Evolutionary conservation across 2,113 vertebrate genomes (phyloP).

Genomic region (Chascanopsetta lugubris): DNA sequence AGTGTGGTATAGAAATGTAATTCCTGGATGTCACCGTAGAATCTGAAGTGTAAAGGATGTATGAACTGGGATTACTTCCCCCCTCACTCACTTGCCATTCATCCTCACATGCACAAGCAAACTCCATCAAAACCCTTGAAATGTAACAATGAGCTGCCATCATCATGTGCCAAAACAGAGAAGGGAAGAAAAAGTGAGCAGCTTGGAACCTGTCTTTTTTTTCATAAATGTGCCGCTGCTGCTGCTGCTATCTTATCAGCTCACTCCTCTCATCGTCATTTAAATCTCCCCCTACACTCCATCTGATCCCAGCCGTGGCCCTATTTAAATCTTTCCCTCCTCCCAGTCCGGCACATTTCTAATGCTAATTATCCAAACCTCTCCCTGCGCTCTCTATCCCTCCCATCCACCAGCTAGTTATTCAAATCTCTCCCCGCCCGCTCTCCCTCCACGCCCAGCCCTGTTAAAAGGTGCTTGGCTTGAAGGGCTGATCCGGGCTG

Average conservation of each 20-base stretch:
- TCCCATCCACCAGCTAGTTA: conserved; percentile 75
- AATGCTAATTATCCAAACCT: conserved; percentile 80
- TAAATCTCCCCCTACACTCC: conserved; percentile 75
- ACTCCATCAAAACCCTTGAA: conserved; percentile 47
- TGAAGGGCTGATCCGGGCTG: conserved; percentile 61
- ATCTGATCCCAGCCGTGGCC: conserved; percentile 68
- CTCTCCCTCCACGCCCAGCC: conserved; percentile 62
- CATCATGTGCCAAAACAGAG: conserved; percentile 63
- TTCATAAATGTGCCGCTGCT: conserved; percentile 35
- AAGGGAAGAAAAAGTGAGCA: conserved; percentile 56
- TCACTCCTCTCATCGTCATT: conserved; percentile 76
- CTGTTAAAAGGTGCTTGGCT: conserved; percentile 75
- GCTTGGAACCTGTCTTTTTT: conserved; percentile 65
- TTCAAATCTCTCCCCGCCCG: conserved; percentile 73
- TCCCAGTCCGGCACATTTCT: conserved; percentile 73
- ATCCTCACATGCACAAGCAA: conserved; percentile 28
- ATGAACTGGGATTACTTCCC: conserved; percentile 34
- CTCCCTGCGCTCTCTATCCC: conserved; percentile 60
- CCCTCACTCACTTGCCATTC: conserved; percentile 50
- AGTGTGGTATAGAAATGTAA: conserved; percentile 15
- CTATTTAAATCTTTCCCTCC: conserved; percentile 75
- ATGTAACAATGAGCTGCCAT: conserved; percentile 62
- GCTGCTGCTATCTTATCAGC: conserved; percentile 66
- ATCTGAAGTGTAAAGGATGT: conserved; percentile 21
- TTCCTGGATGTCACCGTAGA: conserved; percentile 19